A percentile compares a stretch with the other conserved stretches of the same genome.
phyloP scores from a whole-genome alignment of 1,140 invertebrate species.

The Leptinotarsa undecemlineata region DNA sequence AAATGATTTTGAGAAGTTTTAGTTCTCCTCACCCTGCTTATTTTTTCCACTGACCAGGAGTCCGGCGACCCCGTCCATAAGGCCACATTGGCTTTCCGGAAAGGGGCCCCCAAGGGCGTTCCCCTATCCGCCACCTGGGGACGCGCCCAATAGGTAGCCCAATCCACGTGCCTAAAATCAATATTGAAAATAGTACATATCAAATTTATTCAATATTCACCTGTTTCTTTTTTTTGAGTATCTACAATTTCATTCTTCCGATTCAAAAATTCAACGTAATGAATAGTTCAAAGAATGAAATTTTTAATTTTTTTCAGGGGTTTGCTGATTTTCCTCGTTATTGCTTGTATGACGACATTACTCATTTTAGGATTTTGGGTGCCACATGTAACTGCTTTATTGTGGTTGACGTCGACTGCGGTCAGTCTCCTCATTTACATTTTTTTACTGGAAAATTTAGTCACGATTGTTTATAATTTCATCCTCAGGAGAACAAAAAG shows the following conservation, averaged over 20 bases:
- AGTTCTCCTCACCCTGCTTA: too few species aligned
- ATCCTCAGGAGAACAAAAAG: not conserved
- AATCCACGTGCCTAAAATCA: not conserved
- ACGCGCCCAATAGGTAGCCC: too few species aligned
- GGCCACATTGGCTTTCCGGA: too few species aligned
- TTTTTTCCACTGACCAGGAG: too few species aligned
- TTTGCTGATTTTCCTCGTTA: conserved; percentile 15
- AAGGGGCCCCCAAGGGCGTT: too few species aligned
- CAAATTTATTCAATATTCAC: not conserved
- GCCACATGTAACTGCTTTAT: conserved; percentile 33
- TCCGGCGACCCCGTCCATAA: too few species aligned
- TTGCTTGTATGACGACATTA: conserved; percentile 26
- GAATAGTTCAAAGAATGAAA: not conserved
- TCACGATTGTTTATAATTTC: not conserved
- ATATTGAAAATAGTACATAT: not conserved
- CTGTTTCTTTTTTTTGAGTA: not conserved
- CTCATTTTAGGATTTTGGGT: conserved; percentile 44
- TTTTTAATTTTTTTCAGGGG: conserved; percentile 18
- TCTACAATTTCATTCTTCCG: not conserved
- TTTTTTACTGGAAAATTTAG: conserved; percentile 38
- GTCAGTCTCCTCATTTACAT: conserved; percentile 34
- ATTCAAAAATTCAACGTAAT: not conserved
- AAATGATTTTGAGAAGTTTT: too few species aligned
- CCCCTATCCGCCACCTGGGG: too few species aligned
- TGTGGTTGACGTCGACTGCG: conserved; percentile 38